Percentiles rank a stretch among this genome's conserved stretches.
These are phyloP conservation scores for Mus spretus DNA, from an alignment of 2,797 vertebrate genomes.

Conservation along the genomic window DNA sequence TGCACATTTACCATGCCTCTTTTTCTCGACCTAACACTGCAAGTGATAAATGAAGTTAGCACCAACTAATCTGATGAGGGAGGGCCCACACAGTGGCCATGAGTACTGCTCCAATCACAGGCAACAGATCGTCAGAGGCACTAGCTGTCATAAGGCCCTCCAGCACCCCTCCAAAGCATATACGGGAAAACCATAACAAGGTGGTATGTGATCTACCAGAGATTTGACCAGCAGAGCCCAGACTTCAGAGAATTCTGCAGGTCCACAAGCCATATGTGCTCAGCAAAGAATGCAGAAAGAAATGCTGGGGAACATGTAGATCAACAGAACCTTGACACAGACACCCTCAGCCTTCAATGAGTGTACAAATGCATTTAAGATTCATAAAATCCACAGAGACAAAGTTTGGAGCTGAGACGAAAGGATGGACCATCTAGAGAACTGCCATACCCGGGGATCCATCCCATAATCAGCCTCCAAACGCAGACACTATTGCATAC, in stretches of 20 bases:
- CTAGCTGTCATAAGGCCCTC: neutral
- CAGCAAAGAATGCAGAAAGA: neutral
- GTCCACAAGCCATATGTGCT: neutral
- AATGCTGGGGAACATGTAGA: fast-evolving
- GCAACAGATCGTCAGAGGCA: neutral
- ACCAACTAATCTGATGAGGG: neutral
- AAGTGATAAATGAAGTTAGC: neutral
- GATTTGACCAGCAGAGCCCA: neutral
- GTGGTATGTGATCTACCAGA: neutral
- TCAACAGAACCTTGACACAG: neutral
- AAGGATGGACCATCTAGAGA: no score
- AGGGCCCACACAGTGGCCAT: fast-evolving
- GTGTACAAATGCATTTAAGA: neutral
- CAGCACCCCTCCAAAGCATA: neutral
- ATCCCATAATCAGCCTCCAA: no score
- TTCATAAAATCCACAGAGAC: neutral
- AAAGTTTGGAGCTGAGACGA: no score
- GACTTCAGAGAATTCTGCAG: neutral
- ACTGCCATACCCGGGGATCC: no score
- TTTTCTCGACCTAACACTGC: neutral
- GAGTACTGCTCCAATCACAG: fast-evolving
- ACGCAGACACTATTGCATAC: no score
- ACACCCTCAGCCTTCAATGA: no score
- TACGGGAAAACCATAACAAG: neutral
- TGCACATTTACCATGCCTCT: neutral